Base-by-base conservation (phyloP, 2,888 invertebrate species). In the Ditula angustiorana region DNA sequence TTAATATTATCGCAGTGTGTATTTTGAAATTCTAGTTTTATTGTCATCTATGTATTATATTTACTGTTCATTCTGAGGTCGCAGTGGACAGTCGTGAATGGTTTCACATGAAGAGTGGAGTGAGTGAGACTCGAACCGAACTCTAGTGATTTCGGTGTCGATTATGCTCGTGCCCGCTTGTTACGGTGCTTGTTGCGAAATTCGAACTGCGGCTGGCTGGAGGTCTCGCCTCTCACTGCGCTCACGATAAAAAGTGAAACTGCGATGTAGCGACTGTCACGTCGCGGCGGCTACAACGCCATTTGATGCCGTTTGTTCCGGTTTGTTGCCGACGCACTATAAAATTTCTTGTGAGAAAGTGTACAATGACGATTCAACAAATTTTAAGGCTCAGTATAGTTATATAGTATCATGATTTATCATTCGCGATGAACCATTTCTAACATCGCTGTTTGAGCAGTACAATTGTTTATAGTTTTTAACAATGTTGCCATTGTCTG, bases 201-300 rank as follows among this genome's bases (percentile, higher is more conserved):
- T 90, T 87, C 85, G 84, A 88, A 86, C 82, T 82, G 81, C 80
- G 80, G 79, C 81, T 80, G 80, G 79, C 81, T 78, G 80, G 87
- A 87, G 90, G 88, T 82, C 85, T 86, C 77, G 85, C 92, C 92
- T 92, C 92, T 92, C 90, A 90, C 92, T 81, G 81, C 80, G 71
- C 74, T 69, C 84, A 86, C 82, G 88, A 90, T 89, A 90, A 87
- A 92, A 92, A 92, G 92, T 91, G 92, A 92, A 92, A 92, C 90
- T 81, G 79, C 83, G 84, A 77, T 78, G 84, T 80, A 83, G 80
- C 85, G 81, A 80, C 76, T 87, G 86, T 87, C 87, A 87, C 88
- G 88, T 86, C 82, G 82, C 75, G 78, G 75, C 78, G 74, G 72
- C 79, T 46, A 28, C 60, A 50, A 35, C 59, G 56, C 49, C 81